Conservation (phyloP, 2,888 invertebrate species). For the Phyllotreta striolata region DNA sequence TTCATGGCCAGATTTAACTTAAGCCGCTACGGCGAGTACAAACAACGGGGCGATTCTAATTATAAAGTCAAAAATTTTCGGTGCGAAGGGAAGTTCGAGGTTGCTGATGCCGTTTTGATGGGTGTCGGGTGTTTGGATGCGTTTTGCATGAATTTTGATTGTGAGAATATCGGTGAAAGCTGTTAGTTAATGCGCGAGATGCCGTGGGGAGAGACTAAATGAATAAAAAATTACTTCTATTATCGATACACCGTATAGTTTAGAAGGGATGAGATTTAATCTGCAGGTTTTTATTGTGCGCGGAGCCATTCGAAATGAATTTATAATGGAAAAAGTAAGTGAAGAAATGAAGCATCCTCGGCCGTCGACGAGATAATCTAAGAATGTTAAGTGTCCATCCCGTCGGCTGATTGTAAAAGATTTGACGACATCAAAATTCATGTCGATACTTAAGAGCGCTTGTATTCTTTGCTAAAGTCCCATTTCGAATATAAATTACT, state of each 20-base stretch:
- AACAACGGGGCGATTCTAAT: constrained; percentile 58
- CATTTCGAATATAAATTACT: constrained; percentile 30
- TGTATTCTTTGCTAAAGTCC: constrained; percentile 24
- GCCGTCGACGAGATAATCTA: constrained; percentile 26
- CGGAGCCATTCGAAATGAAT: too few species aligned
- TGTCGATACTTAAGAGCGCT: constrained; percentile 28
- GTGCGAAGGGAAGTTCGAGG: constrained; percentile 26
- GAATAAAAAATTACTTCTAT: background rate
- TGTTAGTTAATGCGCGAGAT: too few species aligned
- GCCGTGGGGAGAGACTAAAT: too few species aligned
- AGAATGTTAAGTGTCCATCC: constrained; percentile 28
- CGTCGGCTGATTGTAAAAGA: constrained; percentile 26
- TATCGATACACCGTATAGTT: background rate
- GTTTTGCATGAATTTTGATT: constrained; percentile 3
- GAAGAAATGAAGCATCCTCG: constrained; percentile 14
- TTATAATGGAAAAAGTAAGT: constrained; percentile 4
- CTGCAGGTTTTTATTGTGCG: too few species aligned
- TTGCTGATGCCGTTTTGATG: constrained; percentile 33
- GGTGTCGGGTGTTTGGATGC: background rate
- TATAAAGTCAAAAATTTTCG: constrained; percentile 59
- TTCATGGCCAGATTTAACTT: constrained; percentile 59
- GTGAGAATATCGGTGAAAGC: background rate
- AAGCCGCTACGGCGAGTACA: constrained; percentile 54
- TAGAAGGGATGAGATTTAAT: too few species aligned
- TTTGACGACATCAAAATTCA: constrained; percentile 29